Base-by-base conservation (phyloP, 2,888 invertebrate genomes). In the Pherbina coryleti region DNA sequence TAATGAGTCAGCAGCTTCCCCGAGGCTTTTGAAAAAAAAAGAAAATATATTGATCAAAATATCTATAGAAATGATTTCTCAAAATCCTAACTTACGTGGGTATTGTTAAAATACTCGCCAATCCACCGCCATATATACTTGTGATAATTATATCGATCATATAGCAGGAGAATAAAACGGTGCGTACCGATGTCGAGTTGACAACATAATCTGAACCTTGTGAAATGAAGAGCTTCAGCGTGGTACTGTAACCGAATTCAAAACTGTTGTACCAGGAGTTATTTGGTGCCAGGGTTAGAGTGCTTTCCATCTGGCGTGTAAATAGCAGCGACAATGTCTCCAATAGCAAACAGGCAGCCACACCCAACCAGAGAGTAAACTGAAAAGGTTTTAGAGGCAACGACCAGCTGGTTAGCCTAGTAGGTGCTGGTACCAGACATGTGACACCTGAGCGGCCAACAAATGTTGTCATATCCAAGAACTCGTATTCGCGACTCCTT, bases 381-480 rank as follows among this genome's bases (percentile, higher is more conserved):
- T 91, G 91, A 85, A 93, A 94, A 0, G 94, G 93, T 79, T 91
- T 88, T 9, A 93, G 83, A 0, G 93, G 93, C 78, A 92, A 91
- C 72, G 91, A 86, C 93, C 93, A 93, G 81, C 92, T 92, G 7
- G 91, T 91, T 11, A 92, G 83, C 64, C 92, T 89, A 81, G 92
- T 91, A 1, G 94, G 94, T 71, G 92, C 91, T 17, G 94, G 94
- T 8, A 93, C 93, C 44, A 94, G 86, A 81, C 93, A 93, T 0
- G 94, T 93, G 7, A 94, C 90, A 28, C 92, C 93, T 34, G 93
- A 92, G 81, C 93, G 90, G 28, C 93, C 91, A 67, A 90, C 88
- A 25, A 93, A 91, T 70, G 90, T 89, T 0, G 93, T 92, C 82
- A 93, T 91, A 83, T 94, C 94, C 84, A 94, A 85, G 80, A 89